phyloP scores from a whole-genome alignment of 2,888 invertebrate species.

The Dicranocentrus wangi region DNA sequence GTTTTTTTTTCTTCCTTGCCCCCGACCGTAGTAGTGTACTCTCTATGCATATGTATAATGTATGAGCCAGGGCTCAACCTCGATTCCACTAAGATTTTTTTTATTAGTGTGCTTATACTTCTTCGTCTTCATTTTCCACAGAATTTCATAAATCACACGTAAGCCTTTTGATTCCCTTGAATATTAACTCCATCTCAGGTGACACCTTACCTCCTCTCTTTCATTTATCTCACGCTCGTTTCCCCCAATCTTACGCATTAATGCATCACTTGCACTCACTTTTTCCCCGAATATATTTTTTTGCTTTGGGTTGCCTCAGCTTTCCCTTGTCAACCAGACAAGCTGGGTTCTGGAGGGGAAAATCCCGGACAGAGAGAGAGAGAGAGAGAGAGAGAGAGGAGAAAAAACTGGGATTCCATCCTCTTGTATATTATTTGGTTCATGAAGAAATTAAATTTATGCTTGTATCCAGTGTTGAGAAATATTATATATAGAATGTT shows the following conservation, averaged over 20 bases:
- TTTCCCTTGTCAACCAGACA: background rate
- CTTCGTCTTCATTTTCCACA: conserved; percentile 68
- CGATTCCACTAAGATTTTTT: conserved; percentile 23
- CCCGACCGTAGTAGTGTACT: no score
- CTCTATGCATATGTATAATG: conserved; percentile 37
- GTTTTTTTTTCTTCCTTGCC: background rate
- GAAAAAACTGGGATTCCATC: no score
- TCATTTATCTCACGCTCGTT: conserved; percentile 68
- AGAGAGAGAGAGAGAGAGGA: no score
- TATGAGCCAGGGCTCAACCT: conserved; percentile 31
- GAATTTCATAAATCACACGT: conserved; percentile 72
- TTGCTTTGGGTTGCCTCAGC: no score
- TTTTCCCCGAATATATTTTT: conserved; percentile 21
- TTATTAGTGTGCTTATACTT: conserved; percentile 52
- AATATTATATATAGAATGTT: no score
- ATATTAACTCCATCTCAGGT: conserved; percentile 72
- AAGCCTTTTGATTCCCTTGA: conserved; percentile 70
- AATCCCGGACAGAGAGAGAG: no score
- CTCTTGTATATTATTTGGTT: background rate
- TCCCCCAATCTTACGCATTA: conserved; percentile 29
- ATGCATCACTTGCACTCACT: conserved; percentile 42
- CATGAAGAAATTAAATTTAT: background rate
- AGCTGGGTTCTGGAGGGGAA: no score
- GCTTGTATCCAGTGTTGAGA: background rate
- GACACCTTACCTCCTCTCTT: conserved; percentile 69